These are phyloP conservation scores for Drosophila vallismaia DNA, from an alignment of 2,888 invertebrate genomes.

Conservation along the genomic window DNA sequence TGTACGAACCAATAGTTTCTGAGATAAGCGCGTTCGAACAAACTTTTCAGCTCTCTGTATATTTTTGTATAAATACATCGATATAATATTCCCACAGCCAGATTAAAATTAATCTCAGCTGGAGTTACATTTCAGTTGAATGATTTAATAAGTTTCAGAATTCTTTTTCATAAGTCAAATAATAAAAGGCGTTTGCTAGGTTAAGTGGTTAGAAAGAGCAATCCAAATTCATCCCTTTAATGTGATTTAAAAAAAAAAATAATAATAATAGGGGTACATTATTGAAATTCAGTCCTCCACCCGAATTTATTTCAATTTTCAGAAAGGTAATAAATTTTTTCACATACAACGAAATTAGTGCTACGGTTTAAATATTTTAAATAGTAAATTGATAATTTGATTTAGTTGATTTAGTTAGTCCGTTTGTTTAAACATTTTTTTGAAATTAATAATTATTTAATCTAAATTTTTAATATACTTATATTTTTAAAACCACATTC, in stretches of 20 bases:
- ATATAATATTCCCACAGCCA: conserved; percentile 60
- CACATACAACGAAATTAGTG: background rate
- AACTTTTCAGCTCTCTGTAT: too few species aligned
- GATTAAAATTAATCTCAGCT: conserved; percentile 59
- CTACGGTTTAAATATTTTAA: too few species aligned
- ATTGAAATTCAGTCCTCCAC: background rate
- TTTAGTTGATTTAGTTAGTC: too few species aligned
- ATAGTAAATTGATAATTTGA: too few species aligned
- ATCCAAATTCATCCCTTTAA: conserved; percentile 58
- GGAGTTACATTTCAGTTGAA: conserved; percentile 64
- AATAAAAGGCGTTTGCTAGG: conserved; percentile 38
- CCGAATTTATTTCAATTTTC: background rate
- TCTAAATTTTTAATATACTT: too few species aligned
- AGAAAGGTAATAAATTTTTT: background rate
- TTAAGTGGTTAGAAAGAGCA: conserved; percentile 68
- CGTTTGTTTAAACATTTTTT: too few species aligned
- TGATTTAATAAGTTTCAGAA: conserved; percentile 53
- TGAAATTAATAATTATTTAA: too few species aligned
- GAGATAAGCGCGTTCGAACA: too few species aligned
- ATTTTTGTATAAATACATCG: background rate
- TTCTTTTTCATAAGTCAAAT: conserved; percentile 35
- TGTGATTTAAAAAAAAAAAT: conserved; percentile 16
- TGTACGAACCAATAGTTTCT: too few species aligned
- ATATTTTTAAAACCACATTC: too few species aligned
- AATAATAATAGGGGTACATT: conserved; percentile 20